Percentiles rank a stretch among this genome's conserved stretches.
phyloP scores from a whole-genome alignment of 2,888 invertebrate genomes.

The Phasia obesa region DNA sequence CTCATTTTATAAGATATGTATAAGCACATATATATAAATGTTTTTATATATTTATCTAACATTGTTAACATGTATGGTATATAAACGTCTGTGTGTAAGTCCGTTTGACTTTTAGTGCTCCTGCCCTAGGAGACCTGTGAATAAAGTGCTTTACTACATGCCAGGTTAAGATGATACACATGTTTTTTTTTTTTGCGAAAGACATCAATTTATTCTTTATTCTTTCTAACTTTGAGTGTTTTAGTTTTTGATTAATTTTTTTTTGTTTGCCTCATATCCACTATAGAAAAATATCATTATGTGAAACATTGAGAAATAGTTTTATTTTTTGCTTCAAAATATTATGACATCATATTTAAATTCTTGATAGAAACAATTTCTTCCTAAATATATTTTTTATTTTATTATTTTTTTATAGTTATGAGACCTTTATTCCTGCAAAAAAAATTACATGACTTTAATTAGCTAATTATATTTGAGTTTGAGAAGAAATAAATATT shows the following conservation, averaged over 20 bases:
- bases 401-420: too few relatives aligned
- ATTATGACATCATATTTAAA: too few relatives aligned
- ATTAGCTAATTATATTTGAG: too few relatives aligned
- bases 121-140: constrained; percentile 74
- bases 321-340: too few relatives aligned
- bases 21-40: background rate
- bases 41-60: background rate
- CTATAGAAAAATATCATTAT: background rate
- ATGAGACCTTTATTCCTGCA: too few relatives aligned
- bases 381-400: too few relatives aligned
- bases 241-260: constrained; percentile 34
- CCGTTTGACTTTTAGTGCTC: background rate
- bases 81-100: constrained; percentile 1
- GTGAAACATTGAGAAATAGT: too few relatives aligned
- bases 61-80: background rate
- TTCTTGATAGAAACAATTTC: too few relatives aligned
- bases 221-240: constrained; percentile 31
- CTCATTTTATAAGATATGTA: too few relatives aligned
- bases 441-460: too few relatives aligned
- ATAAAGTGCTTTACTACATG: constrained; percentile 73
- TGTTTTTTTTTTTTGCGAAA: constrained; percentile 58
- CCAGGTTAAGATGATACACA: constrained; percentile 61
- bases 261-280: background rate
- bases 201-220: constrained; percentile 74
- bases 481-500: too few relatives aligned